Evolutionary conservation across 2,888 invertebrate species (phyloP), one percentile per base, ranked within the genome.

Genomic region (Teleogryllus oceanicus): DNA sequence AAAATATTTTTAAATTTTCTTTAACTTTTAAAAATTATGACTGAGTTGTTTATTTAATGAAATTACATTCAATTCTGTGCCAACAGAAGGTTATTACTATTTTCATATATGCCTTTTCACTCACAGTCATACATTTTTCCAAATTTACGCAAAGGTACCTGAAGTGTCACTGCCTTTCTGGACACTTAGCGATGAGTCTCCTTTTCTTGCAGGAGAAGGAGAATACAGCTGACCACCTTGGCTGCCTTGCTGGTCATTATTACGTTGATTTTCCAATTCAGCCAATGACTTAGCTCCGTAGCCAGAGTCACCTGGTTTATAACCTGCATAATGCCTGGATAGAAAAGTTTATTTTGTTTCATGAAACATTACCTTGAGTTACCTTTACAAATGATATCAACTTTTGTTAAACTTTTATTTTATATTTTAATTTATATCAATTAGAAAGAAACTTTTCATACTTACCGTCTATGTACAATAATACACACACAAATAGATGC

Each of bases 401-500:
- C 5, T 4, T 8, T 37, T 37, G n/a, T 2, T 20, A 16, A 11
- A n/a, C 10, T 20, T n/a, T 20, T 11, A 74, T 74, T 74, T 2
- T 74, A 13, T 20, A 13, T 20, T 16, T n/a, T 74, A 11, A 74
- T 13, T 74, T 10, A 18, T 74, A 21, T 20, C 21, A 20, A 74
- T 21, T 74, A 20, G 11, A 74, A 74, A 74, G n/a, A 2, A 74
- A 37, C 8, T 37, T 11, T 18, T 24, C 20, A 21, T 21, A 80
- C 82, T 62, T 82, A 87, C 87, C 84, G 84, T 81, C 83, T 84
- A 75, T 83, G 82, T 18, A 84, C 80, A 74, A 81, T 80, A 16
- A 89, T 86, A 78, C 88, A 88, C 76, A 88, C 88, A 77, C 89
- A 86, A 20, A 88, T 86, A 11, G 87, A 85, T 0, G 88, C 86